Conservation (phyloP, 2,113 vertebrate species). For the Nothobranchius furzeri region DNA sequence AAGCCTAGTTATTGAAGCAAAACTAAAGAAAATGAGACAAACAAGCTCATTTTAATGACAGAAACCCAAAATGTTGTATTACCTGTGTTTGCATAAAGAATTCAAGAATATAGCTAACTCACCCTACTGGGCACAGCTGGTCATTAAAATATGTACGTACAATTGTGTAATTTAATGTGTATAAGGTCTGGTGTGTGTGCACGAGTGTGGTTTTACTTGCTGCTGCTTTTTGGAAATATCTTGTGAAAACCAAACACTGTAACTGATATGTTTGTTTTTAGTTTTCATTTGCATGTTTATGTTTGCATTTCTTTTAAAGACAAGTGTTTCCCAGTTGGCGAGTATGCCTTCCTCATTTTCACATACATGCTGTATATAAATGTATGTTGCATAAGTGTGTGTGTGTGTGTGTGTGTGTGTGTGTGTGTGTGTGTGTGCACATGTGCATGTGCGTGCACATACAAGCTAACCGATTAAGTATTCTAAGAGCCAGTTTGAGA, state of each 20-base stretch:
- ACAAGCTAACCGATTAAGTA: constrained; percentile 22
- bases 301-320: background rate
- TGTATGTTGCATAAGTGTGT: constrained; percentile 25
- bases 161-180: background rate
- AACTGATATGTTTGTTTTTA: background rate
- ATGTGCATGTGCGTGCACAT: constrained; percentile 6
- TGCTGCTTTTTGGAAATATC: constrained; percentile 3
- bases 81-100: background rate
- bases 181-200: constrained; percentile 4
- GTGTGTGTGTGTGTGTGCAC: no score
- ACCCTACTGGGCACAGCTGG: constrained; percentile 3
- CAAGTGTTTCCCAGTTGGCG: background rate
- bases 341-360: constrained; percentile 13
- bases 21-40: background rate
- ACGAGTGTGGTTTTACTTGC: background rate
- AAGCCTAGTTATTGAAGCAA: no score
- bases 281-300: background rate
- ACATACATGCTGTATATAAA: constrained; percentile 21
- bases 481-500: constrained; percentile 26
- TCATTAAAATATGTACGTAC: background rate
- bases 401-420: background rate
- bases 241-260: constrained; percentile 15
- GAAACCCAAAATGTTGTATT: background rate
- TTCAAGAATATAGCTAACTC: background rate
- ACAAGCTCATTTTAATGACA: background rate